phyloP scores from a whole-genome alignment of 2,888 invertebrate genomes.

The Stenotaenia linearis region DNA sequence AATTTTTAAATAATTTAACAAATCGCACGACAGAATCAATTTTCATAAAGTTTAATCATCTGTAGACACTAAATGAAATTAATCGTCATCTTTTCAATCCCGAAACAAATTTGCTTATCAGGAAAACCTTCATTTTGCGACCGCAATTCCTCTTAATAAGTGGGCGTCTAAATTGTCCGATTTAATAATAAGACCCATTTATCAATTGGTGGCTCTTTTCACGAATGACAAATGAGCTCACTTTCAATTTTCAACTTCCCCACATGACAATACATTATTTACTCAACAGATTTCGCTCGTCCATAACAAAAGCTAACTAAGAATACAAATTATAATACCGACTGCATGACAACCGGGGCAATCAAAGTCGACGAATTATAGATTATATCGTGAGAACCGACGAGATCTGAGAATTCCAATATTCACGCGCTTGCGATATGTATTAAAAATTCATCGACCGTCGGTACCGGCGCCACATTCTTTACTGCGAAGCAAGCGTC shows the following conservation, averaged over 20 bases:
- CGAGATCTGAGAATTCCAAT: neutral
- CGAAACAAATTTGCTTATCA: neutral
- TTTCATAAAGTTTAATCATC: neutral
- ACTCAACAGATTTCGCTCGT: neutral
- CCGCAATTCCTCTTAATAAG: conserved; percentile 5
- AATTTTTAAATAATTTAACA: too few species aligned
- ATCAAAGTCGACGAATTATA: too few species aligned
- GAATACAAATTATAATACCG: neutral
- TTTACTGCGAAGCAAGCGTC: neutral
- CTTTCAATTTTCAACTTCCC: neutral
- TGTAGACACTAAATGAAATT: neutral
- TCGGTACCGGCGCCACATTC: neutral
- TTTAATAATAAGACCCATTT: neutral
- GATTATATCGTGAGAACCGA: too few species aligned
- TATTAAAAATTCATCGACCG: conserved; percentile 19
- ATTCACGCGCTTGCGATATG: neutral
- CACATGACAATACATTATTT: conserved; percentile 3
- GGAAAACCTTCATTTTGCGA: neutral
- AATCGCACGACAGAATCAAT: too few species aligned
- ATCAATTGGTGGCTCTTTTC: neutral
- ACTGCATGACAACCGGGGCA: too few species aligned
- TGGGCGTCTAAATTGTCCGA: neutral
- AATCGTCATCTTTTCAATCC: neutral
- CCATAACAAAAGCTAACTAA: neutral
- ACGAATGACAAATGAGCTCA: neutral